These are phyloP conservation scores for Parazoanthus swiftii DNA, from an alignment of 92 coral and sea anemone species.

Conservation along the genomic window DNA sequence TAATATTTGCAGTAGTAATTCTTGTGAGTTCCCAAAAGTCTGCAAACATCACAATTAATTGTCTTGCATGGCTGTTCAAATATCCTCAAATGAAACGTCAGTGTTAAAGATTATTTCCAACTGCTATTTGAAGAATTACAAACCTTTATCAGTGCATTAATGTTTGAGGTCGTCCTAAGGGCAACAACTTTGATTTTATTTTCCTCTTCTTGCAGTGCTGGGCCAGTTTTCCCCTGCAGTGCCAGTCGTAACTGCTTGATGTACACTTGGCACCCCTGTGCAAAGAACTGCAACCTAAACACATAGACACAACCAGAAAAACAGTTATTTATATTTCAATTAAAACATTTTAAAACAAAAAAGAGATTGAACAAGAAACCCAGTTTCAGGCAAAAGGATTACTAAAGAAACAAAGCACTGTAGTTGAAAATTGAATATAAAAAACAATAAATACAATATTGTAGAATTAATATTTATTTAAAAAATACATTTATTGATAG, in stretches of 20 bases:
- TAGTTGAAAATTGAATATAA: too few species aligned
- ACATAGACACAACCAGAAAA: not conserved
- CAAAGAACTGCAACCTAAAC: conserved; percentile 93
- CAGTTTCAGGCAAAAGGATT: too few species aligned
- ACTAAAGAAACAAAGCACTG: too few species aligned
- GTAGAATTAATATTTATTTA: too few species aligned
- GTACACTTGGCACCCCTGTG: conserved; percentile 96
- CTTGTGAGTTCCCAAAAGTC: too few species aligned
- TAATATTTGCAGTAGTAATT: too few species aligned
- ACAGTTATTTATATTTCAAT: not conserved
- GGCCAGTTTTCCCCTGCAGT: conserved; percentile 75
- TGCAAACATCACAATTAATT: too few species aligned
- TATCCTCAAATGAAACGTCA: not conserved
- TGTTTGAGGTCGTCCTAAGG: conserved; percentile 90
- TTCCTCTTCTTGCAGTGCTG: conserved; percentile 86
- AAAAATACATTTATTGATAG: too few species aligned
- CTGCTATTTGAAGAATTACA: not conserved
- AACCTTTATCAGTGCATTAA: conserved; percentile 91
- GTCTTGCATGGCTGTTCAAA: too few species aligned
- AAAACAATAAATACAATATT: too few species aligned
- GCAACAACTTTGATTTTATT: conserved; percentile 94
- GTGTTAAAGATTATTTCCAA: not conserved
- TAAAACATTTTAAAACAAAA: too few species aligned
- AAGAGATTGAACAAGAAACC: too few species aligned
- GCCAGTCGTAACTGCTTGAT: conserved; percentile 91